Conservation (phyloP, 2,888 invertebrate genomes). For the Thera obeliscata region DNA sequence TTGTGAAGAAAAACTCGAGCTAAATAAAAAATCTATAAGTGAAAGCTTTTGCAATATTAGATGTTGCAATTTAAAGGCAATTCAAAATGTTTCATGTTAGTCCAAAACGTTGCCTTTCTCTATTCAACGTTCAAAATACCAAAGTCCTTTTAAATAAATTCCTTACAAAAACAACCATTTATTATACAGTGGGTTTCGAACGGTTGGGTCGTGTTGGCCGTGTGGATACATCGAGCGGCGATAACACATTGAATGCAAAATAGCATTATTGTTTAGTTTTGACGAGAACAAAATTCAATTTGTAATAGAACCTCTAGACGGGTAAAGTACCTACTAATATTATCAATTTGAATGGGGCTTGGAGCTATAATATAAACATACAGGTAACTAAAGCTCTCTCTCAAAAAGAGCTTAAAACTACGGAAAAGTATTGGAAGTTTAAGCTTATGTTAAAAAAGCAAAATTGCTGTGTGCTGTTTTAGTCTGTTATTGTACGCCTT, state of each 20-base stretch:
- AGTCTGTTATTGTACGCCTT: no score
- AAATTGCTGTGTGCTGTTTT: no score
- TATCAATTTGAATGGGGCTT: background rate
- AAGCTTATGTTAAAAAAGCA: no score
- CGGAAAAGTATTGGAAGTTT: no score
- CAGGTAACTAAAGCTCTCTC: background rate
- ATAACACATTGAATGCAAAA: slow-evolving; percentile 45
- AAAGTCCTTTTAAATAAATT: slow-evolving; percentile 6
- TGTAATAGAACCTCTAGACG: slow-evolving; percentile 24
- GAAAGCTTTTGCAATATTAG: no score
- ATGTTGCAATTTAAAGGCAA: no score
- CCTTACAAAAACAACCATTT: slow-evolving; percentile 16
- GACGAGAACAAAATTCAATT: slow-evolving; percentile 37
- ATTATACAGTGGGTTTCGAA: slow-evolving; percentile 14
- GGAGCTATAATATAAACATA: background rate
- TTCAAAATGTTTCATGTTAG: no score
- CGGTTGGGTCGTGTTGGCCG: slow-evolving; percentile 18
- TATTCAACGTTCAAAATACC: background rate
- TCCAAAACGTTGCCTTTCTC: background rate
- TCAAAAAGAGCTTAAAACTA: background rate
- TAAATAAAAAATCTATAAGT: no score
- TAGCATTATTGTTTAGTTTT: slow-evolving; percentile 36
- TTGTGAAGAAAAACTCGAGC: no score
- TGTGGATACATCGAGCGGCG: slow-evolving; percentile 20
- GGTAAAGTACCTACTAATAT: slow-evolving; percentile 22